Conservation (phyloP, 2,888 invertebrate genomes). For the Cataglyphis rosenhaueri region DNA sequence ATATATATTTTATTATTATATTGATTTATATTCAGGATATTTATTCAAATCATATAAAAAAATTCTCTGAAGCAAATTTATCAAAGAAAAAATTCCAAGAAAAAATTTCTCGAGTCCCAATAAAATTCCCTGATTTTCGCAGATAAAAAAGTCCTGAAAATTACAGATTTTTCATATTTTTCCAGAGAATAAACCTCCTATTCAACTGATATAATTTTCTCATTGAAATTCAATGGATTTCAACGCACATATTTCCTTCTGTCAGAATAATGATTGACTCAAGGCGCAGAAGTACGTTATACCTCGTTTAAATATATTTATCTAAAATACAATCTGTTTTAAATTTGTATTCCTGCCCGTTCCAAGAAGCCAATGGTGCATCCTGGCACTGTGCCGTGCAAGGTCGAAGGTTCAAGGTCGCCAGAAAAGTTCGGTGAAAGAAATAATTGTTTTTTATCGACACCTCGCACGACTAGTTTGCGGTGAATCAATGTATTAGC, state of each 20-base stretch:
- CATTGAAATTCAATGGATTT: background rate
- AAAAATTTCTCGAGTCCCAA: too few species aligned
- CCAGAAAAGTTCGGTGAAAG: slow-evolving; percentile 52
- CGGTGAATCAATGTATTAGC: background rate
- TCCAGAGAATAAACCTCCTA: too few species aligned
- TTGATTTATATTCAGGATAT: too few species aligned
- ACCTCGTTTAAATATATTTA: background rate
- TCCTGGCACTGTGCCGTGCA: slow-evolving; percentile 16
- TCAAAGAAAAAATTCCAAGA: too few species aligned
- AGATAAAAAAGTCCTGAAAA: too few species aligned
- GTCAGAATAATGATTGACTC: background rate
- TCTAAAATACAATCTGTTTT: background rate
- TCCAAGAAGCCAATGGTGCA: slow-evolving; percentile 10
- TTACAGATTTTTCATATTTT: too few species aligned
- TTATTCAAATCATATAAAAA: too few species aligned
- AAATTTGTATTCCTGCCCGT: background rate
- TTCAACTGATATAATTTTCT: too few species aligned
- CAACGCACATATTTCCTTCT: background rate
- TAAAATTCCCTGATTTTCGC: too few species aligned
- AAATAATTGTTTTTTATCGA: background rate
- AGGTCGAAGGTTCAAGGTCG: slow-evolving; percentile 37
- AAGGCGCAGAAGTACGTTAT: background rate
- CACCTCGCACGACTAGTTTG: background rate
- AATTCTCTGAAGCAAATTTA: too few species aligned
- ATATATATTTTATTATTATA: too few species aligned